Evolutionary conservation across 2,797 vertebrate genomes (phyloP).

Genomic region (Perodicticus potto): DNA sequence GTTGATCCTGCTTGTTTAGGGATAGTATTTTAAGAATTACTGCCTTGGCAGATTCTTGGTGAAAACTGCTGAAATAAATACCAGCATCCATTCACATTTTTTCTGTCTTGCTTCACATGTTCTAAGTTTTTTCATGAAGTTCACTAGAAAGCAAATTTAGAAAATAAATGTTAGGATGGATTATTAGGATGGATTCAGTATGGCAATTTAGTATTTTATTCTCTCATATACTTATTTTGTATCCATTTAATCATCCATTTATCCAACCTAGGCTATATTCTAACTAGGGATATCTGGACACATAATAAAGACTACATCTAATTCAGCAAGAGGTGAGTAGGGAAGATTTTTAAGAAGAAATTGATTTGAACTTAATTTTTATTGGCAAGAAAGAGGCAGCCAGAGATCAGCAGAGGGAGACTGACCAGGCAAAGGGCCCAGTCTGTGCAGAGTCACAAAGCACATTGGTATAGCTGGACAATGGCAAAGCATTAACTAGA

Average conservation of each 20-base stretch:
- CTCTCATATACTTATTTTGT: background rate
- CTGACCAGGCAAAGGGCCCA: background rate
- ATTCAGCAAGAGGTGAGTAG: background rate
- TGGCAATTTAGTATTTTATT: background rate
- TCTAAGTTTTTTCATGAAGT: background rate
- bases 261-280: background rate
- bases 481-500: background rate
- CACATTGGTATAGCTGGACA: background rate
- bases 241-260: background rate
- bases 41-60: background rate
- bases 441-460: background rate
- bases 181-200: background rate
- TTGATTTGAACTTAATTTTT: background rate
- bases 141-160: background rate
- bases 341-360: background rate
- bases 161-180: background rate
- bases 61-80: slow-evolving; percentile 21
- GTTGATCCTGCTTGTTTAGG: background rate
- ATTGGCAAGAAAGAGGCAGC: background rate
- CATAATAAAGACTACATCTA: background rate
- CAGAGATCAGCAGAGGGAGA: background rate
- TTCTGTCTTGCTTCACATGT: slow-evolving; percentile 1
- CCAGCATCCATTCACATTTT: background rate
- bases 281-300: background rate
- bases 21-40: background rate